Base-by-base conservation (phyloP, 1,140 invertebrate species). In the Sinonovacula constricta region DNA sequence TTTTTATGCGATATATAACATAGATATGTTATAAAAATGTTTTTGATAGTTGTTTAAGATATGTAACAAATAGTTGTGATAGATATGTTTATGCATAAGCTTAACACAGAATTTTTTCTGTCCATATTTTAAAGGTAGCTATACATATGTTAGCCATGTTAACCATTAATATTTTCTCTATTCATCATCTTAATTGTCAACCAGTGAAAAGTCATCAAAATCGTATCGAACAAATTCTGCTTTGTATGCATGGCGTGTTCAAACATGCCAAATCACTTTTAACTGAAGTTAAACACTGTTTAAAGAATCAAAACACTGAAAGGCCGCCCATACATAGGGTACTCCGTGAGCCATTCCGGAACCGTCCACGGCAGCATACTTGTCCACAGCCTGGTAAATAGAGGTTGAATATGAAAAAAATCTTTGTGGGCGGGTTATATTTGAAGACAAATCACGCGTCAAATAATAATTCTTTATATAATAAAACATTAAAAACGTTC, bases 381-480 rank as follows among this genome's bases (percentile, higher is more conserved):
- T 76, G 51, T 76, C 72, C 14, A 76, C 72, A 76, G 62, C 62
- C 72, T 76, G 54, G 10, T 30, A 68, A 4, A 70, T 51, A 4
- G 7, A 45, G n/a, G n/a, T n/a, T n/a, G n/a, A n/a, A n/a, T n/a
- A n/a, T n/a, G n/a, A n/a, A n/a, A n/a, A n/a, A n/a, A n/a, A n/a
- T n/a, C n/a, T n/a, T n/a, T n/a, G n/a, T n/a, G n/a, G n/a, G n/a
- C n/a, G n/a, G n/a, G n/a, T n/a, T n/a, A n/a, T n/a, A n/a, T n/a
- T n/a, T n/a, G n/a, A n/a, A n/a, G n/a, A n/a, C n/a, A n/a, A n/a
- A n/a, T n/a, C n/a, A n/a, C n/a, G n/a, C n/a, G n/a, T n/a, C n/a
- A n/a, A n/a, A n/a, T 45, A 45, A 45, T 7, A 45, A 18, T 45
- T 45, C 7, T 45, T 45, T 45, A 45, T 45, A 45, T 18, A 10